Conservation (phyloP, 2,888 invertebrate genomes). For the Labia minor region DNA sequence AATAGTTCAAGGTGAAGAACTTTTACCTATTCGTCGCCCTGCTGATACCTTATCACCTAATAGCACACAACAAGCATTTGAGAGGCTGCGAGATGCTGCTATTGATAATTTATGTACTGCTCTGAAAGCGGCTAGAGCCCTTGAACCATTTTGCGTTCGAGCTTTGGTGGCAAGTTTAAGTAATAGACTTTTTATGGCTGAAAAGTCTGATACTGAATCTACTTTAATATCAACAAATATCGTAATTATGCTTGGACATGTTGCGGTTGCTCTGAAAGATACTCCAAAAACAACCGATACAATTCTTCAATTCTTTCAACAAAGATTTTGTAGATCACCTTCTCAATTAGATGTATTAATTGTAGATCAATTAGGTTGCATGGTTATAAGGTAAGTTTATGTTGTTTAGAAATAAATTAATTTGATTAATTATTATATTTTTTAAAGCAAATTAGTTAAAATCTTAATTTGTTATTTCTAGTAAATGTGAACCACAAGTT, state of each 20-base stretch:
- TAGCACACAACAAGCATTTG: constrained; percentile 62
- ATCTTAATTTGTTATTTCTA: background rate
- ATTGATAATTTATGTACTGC: constrained; percentile 93
- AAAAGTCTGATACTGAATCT: constrained; percentile 81
- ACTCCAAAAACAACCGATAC: constrained; percentile 90
- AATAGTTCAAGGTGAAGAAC: constrained; percentile 54
- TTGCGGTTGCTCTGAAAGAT: constrained; percentile 87
- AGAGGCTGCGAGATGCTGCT: constrained; percentile 85
- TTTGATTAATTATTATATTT: constrained; percentile 13
- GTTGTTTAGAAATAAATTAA: constrained; percentile 60
- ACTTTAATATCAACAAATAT: constrained; percentile 91
- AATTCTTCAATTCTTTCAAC: constrained; percentile 93
- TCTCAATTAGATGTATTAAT: constrained; percentile 87
- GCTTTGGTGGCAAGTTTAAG: constrained; percentile 94
- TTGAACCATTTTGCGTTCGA: constrained; percentile 87
- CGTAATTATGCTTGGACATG: constrained; percentile 92
- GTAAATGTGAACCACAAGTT: constrained; percentile 39
- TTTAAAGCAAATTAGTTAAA: too few species aligned
- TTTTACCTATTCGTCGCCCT: constrained; percentile 39
- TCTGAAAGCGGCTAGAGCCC: constrained; percentile 74
- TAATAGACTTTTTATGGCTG: constrained; percentile 86
- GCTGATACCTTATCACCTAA: constrained; percentile 37
- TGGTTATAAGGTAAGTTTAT: constrained; percentile 91
- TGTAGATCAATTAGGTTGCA: constrained; percentile 94
- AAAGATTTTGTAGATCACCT: constrained; percentile 84